phyloP scores from a whole-genome alignment of 1,140 invertebrate species.

The Nixonia krombeini region DNA sequence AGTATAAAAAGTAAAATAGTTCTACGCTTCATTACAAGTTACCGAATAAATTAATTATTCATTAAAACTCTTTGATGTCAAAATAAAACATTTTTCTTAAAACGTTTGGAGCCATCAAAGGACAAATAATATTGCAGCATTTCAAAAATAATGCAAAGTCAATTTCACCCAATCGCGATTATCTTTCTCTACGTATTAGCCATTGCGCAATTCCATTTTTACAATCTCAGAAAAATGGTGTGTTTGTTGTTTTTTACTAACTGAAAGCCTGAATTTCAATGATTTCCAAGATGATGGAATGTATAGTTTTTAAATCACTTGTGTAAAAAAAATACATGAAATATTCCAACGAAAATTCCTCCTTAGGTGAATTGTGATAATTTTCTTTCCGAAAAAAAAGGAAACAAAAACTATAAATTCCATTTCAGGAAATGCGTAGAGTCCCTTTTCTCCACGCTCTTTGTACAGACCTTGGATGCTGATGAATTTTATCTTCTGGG shows the following conservation, averaged over 20 bases:
- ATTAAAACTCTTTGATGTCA: too few species aligned
- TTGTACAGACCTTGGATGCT: constrained; percentile 43
- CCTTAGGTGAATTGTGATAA: too few species aligned
- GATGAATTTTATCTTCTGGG: constrained; percentile 24
- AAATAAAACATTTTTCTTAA: neutral
- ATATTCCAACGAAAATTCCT: too few species aligned
- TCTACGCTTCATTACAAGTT: too few species aligned
- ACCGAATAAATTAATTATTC: too few species aligned
- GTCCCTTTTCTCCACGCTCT: constrained; percentile 40
- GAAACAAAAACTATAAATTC: neutral
- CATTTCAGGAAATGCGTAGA: constrained; percentile 25
- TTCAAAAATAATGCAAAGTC: too few species aligned
- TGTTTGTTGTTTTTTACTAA: constrained; percentile 41
- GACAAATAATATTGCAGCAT: too few species aligned
- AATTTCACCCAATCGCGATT: too few species aligned
- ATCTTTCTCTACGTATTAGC: constrained; percentile 44
- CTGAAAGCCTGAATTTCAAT: constrained; percentile 31
- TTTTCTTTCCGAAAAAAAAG: too few species aligned
- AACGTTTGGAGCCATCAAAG: too few species aligned
- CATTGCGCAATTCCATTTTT: constrained; percentile 41
- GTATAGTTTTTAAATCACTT: constrained; percentile 2
- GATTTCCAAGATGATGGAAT: constrained; percentile 10
- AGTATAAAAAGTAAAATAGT: too few species aligned
- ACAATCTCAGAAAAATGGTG: constrained; percentile 33
- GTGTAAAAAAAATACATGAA: too few species aligned